Evolutionary conservation across 2,797 vertebrate species (phyloP).

Genomic region (Lacerta agilis): DNA sequence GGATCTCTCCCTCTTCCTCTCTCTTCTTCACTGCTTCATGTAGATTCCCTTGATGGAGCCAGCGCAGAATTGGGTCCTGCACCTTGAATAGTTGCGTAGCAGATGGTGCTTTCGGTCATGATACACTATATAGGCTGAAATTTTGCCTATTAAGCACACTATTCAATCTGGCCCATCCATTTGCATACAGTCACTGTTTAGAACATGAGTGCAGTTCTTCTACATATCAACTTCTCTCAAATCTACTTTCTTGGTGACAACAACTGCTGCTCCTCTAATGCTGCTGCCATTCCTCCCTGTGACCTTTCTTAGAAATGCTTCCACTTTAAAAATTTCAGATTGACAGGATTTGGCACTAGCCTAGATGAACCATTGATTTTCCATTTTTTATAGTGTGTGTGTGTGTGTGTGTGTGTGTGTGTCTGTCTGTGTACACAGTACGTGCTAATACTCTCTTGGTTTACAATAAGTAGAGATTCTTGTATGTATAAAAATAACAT

Average conservation of each 20-base stretch:
- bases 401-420: neutral
- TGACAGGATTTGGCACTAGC: neutral
- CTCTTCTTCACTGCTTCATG: neutral
- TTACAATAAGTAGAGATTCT: constrained; percentile 54
- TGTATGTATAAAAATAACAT: constrained; percentile 52
- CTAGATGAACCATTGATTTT: neutral
- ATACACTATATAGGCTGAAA: no score
- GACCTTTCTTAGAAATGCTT: neutral
- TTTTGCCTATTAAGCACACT: no score
- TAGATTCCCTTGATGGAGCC: constrained; percentile 5
- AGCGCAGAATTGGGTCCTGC: constrained; percentile 16
- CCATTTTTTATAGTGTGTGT: neutral
- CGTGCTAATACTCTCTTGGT: constrained; percentile 5
- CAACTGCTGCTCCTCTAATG: neutral
- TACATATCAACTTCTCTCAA: neutral
- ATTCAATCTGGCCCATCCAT: neutral
- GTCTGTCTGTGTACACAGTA: constrained; percentile 18
- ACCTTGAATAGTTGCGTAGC: no score
- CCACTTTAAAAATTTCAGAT: neutral
- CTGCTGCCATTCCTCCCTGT: neutral
- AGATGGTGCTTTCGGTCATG: no score
- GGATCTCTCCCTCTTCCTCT: no score
- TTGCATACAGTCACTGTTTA: neutral
- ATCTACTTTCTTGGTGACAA: neutral
- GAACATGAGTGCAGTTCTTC: constrained; percentile 9